Base-by-base conservation (phyloP, 2,888 invertebrate genomes). In the Dermolepida albohirtum region DNA sequence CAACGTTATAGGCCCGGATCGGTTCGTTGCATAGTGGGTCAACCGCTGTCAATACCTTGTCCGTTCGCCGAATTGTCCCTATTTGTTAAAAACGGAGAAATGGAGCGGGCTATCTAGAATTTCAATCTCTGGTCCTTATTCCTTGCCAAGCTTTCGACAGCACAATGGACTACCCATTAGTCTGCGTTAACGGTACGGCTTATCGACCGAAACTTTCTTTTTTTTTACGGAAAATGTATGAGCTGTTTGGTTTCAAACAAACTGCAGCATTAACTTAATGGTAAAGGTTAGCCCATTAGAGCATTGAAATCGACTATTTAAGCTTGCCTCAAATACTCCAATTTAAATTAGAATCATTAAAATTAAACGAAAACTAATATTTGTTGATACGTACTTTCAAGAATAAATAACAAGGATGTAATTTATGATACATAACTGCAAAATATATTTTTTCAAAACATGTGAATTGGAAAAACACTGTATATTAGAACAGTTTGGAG, bases 1-100 rank as follows among this genome's bases (percentile, higher is more conserved):
- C 59, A 59, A 12, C 44, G 44, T 16, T 10, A n/a, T 59, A 73
- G 65, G 73, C 74, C 72, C 77, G 74, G 76, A 73, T 74, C 76
- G 76, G 76, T 75, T 73, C 76, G 47, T 52, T 69, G 70, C 71
- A 71, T 69, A 73, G 72, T 74, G 74, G 79, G 79, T 80, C 79
- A 79, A 79, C 79, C 81, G 80, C 79, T 79, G 79, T 80, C 81
- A 78, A 79, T 79, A 78, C 77, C 71, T 72, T 69, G 71, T 74
- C 72, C 66, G 70, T 50, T 68, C 67, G 16, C 22, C 44, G 59
- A 72, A 73, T 71, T 71, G 71, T 70, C 51, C 62, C 71, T 68
- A 71, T 72, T 72, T 71, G 74, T 74, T 69, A 72, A 70, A 69
- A 69, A 65, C 55, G 55, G 54, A 41, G 66, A 55, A 41, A 55